Base-by-base conservation (phyloP, 2,888 invertebrate genomes). In the Gastracanthus pulcherrimus region DNA sequence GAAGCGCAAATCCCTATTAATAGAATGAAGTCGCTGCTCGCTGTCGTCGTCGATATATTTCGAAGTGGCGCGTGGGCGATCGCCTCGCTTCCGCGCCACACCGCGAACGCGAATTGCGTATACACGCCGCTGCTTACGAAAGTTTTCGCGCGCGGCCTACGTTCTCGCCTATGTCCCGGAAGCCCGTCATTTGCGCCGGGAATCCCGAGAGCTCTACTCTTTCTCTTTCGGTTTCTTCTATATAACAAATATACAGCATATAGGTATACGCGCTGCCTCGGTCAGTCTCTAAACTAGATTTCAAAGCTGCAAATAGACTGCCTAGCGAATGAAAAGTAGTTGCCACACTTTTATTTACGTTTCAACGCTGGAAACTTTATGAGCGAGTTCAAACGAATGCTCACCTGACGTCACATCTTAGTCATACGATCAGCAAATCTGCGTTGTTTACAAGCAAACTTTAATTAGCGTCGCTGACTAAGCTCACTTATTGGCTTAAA, bases 1-100 rank as follows among this genome's bases (percentile, higher is more conserved):
- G 77, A 29, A n/a, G 34, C 23, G 64, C 66, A 23, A 31, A 48
- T 69, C 5, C 11, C 51, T 78, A 78, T 72, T 66, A 72, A 55
- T 78, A 72, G 71, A 60, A 48, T n/a, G n/a, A n/a, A n/a, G n/a
- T n/a, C n/a, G n/a, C n/a, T n/a, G n/a, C n/a, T n/a, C n/a, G n/a
- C n/a, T n/a, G 62, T 3, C 48, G 26, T n/a, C 60, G 76, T 60
- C 60, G 38, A 58, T 58, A 41, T 55, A 55, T 48, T 34, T 29
- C 64, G 74, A 34, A 34, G 19, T 51, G n/a, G 51, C 16, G 48
- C 48, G 48, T 45, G 74, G 62, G 60, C 26, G 60, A 55, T 23
- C 55, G 55, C 55, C 26, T 55, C 13, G 23, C 26, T 23, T 55
- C 9, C 7, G 23, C 7, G 9, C 23, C 4, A 3, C 7, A 23